These are phyloP conservation scores for Coptotermes formosanus DNA, from an alignment of 1,140 invertebrate species.

Conservation along the genomic window DNA sequence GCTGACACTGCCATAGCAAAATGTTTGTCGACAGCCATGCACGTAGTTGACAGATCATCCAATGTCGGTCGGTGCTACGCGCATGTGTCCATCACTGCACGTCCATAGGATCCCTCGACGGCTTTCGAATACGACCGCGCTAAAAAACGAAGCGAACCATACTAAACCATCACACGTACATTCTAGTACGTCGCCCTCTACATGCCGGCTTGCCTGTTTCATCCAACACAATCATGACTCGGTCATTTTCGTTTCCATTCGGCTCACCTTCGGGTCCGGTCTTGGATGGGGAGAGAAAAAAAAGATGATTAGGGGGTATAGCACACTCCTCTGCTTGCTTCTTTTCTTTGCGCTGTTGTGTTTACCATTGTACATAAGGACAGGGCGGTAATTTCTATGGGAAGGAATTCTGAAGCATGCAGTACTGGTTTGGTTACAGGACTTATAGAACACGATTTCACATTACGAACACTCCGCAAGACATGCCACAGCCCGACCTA, in stretches of 20 bases:
- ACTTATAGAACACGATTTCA: conserved; percentile 9
- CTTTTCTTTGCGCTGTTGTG: neutral
- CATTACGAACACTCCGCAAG: neutral
- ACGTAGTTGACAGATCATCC: neutral
- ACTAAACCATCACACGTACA: neutral
- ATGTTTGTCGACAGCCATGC: neutral
- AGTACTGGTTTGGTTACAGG: neutral
- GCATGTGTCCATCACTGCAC: neutral
- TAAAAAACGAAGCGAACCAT: neutral
- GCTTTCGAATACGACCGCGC: neutral
- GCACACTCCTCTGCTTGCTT: neutral
- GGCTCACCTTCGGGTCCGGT: neutral
- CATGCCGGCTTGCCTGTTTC: neutral
- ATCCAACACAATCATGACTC: neutral
- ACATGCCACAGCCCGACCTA: neutral
- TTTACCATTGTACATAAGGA: neutral
- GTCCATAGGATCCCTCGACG: neutral
- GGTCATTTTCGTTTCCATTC: neutral
- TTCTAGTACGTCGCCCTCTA: neutral
- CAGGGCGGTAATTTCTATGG: conserved; percentile 4
- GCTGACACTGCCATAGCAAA: neutral
- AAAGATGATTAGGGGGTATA: neutral
- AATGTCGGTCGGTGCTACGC: neutral
- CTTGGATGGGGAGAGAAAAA: neutral
- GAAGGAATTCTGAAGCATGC: neutral